phyloP scores from a whole-genome alignment of 2,888 invertebrate species.

The Nyleta sp. region DNA sequence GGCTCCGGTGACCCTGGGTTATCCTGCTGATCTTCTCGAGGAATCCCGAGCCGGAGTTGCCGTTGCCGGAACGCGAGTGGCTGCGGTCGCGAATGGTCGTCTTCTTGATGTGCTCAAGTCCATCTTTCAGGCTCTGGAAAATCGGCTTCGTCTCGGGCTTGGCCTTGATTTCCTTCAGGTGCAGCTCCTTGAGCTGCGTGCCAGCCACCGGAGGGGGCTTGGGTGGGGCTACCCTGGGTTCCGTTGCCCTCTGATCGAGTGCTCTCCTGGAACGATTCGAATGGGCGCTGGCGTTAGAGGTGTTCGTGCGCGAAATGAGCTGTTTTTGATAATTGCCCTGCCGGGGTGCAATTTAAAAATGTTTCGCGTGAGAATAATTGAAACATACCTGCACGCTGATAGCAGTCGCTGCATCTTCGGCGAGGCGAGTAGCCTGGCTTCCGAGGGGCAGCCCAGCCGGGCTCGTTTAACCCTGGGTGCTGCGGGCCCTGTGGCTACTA shows the following conservation, averaged over 20 bases:
- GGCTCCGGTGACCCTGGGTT: slow-evolving; percentile 77
- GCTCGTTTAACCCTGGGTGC: slow-evolving; percentile 79
- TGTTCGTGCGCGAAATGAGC: slow-evolving; percentile 39
- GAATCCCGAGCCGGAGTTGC: slow-evolving; percentile 71
- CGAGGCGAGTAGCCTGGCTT: slow-evolving; percentile 81
- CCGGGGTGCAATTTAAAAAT: slow-evolving; percentile 41
- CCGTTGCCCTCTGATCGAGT: slow-evolving; percentile 79
- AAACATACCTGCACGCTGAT: slow-evolving; percentile 80
- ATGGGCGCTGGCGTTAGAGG: neutral
- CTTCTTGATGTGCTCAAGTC: slow-evolving; percentile 78
- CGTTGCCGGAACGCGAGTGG: slow-evolving; percentile 70
- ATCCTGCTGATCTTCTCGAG: slow-evolving; percentile 78
- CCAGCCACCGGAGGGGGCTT: slow-evolving; percentile 71
- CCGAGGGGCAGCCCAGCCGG: slow-evolving; percentile 79
- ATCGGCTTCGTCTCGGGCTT: slow-evolving; percentile 79
- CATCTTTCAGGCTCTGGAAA: slow-evolving; percentile 77
- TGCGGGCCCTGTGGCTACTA: slow-evolving; percentile 80
- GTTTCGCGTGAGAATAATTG: slow-evolving; percentile 45
- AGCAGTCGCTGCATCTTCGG: slow-evolving; percentile 82
- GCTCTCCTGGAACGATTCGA: slow-evolving; percentile 75
- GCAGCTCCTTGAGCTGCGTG: slow-evolving; percentile 75
- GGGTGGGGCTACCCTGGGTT: slow-evolving; percentile 78
- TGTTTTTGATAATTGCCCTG: slow-evolving; percentile 29
- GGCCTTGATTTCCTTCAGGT: slow-evolving; percentile 78
- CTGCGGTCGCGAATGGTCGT: slow-evolving; percentile 78